Conservation (phyloP, 2,888 invertebrate genomes). For the Tryphoninae sp. region DNA sequence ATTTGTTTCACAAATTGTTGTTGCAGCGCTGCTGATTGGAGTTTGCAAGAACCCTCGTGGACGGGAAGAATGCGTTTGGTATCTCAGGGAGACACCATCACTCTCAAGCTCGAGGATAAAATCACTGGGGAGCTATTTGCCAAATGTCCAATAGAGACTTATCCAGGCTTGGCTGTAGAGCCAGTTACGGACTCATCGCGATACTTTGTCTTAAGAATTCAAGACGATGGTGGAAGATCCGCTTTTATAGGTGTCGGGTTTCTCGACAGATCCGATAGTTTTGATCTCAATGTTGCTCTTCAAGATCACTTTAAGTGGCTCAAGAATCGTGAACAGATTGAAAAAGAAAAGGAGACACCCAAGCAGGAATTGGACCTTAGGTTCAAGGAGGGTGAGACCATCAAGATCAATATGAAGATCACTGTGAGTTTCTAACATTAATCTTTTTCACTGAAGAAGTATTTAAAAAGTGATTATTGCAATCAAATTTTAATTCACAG, state of each 20-base stretch:
- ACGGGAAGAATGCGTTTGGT: conserved; percentile 97
- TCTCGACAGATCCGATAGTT: conserved; percentile 98
- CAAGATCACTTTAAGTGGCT: conserved; percentile 99
- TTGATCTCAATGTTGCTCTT: conserved; percentile 98
- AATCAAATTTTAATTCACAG: too few relatives aligned
- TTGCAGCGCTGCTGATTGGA: conserved; percentile 99
- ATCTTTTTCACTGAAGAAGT: not conserved
- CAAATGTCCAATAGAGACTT: conserved; percentile 96
- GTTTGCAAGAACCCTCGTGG: conserved; percentile 98
- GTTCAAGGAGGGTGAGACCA: conserved; percentile 99
- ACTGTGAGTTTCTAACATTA: conserved; percentile 84
- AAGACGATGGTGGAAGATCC: conserved; percentile 95
- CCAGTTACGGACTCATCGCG: conserved; percentile 98
- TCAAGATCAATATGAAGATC: conserved; percentile 99
- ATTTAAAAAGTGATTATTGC: not conserved
- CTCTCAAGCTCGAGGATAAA: conserved; percentile 98
- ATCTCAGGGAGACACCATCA: conserved; percentile 92
- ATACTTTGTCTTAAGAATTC: conserved; percentile 97
- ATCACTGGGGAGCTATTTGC: conserved; percentile 96
- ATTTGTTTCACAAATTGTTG: conserved; percentile 67
- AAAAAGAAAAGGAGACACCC: conserved; percentile 90
- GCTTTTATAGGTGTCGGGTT: conserved; percentile 99
- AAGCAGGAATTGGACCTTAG: conserved; percentile 94
- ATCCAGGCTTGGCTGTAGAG: conserved; percentile 97
- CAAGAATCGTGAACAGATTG: conserved; percentile 90